Evolutionary conservation across 2,888 invertebrate species (phyloP).

Genomic region (Drosophila diplacantha): DNA sequence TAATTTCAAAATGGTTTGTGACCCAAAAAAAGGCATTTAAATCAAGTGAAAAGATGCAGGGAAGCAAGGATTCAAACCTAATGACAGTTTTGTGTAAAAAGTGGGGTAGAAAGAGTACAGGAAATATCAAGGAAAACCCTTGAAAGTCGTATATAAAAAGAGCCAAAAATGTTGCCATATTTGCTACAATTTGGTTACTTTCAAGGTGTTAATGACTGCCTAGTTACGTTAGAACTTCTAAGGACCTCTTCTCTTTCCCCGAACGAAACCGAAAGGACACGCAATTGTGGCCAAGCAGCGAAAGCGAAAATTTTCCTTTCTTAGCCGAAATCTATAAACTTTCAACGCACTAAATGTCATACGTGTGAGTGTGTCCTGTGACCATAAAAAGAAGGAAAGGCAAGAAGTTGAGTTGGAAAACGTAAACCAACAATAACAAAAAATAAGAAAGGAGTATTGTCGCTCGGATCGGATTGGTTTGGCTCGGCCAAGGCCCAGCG

Average conservation of each 20-base stretch:
- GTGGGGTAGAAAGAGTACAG: not conserved
- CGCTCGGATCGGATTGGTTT: not conserved
- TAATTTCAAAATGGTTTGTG: constrained; percentile 1
- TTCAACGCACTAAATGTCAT: constrained; percentile 30
- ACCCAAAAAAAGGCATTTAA: not conserved
- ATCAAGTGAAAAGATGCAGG: not conserved
- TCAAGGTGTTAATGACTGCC: not conserved
- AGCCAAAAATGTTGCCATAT: not conserved
- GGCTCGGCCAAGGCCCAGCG: constrained; percentile 19
- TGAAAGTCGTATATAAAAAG: not conserved
- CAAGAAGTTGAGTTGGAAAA: not conserved
- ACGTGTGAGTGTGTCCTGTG: constrained; percentile 21
- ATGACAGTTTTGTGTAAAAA: not conserved
- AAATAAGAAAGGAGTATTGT: not conserved
- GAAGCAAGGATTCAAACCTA: not conserved
- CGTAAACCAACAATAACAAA: not conserved
- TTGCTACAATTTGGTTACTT: not conserved
- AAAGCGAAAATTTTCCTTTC: constrained; percentile 34
- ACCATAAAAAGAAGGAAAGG: not conserved
- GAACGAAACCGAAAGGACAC: constrained; percentile 26
- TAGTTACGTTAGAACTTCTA: not conserved
- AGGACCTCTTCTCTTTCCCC: not conserved
- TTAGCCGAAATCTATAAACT: constrained; percentile 30
- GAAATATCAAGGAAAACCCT: not conserved
- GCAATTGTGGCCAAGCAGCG: constrained; percentile 24